Evolutionary conservation across 2,797 vertebrate genomes (phyloP), one percentile per base, ranked within the genome.

Genomic region (Cyprinella venusta): DNA sequence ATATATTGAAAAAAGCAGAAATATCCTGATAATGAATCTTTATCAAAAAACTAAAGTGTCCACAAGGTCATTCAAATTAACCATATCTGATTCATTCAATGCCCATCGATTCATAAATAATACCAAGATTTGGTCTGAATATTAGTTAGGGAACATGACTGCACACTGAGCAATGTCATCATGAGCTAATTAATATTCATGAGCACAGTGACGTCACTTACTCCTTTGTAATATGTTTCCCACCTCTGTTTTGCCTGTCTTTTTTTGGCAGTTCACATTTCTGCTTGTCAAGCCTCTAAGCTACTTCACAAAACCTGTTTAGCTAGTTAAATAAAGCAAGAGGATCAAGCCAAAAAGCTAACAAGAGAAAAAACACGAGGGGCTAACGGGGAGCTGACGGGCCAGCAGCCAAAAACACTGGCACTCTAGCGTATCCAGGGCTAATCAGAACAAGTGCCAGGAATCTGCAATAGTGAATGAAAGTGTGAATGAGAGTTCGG

Each of bases 401-500:
- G 91, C 89, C 91, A 89, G 90, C 87, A 88, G 92, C 91, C 90
- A 93, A 93, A 93, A 92, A 88, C 89, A 89, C 88, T 91, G 91
- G 93, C 93, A 93, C 93, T 90, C 93, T 93, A 92, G 90, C 92
- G 91, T 91, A 94, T 90, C 92, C 89, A 90, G 89, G 91, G 90
- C 92, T 93, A 92, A 93, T 93, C 91, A 89, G 90, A 92, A 92
- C 92, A 93, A 91, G 92, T 91, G 92, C 87, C 89, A 91, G 93
- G 92, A 94, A 94, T 94, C 91, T 92, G 89, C 91, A 90, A 84
- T 87, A 90, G 92, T 94, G 91, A 94, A 94, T 94, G 93, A 91
- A 89, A 94, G 88, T 89, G 89, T 91, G 92, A 93, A 78, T 78
- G 42, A 48, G 19, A 54, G 92, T 91, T 90, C 89, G 91, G 90